phyloP scores from a whole-genome alignment of 1,140 invertebrate species.

The Penaeus japonicus region DNA sequence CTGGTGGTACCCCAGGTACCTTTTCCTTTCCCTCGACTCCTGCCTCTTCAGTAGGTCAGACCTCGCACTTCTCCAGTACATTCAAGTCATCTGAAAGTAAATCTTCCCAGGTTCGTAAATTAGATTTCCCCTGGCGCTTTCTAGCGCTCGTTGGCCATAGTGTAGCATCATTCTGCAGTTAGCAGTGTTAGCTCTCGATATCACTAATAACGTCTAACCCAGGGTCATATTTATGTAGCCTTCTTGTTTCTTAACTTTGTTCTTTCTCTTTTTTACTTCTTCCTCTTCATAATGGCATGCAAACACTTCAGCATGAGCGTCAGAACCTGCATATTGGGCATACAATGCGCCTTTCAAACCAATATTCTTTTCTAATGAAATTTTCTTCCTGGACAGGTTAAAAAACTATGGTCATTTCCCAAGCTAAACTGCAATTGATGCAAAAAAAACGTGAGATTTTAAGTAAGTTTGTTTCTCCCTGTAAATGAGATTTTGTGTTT shows the following conservation, averaged over 20 bases:
- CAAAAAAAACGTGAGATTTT: slow-evolving; percentile 52
- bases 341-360: slow-evolving; percentile 44
- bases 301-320: slow-evolving; percentile 46
- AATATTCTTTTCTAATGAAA: slow-evolving; percentile 54
- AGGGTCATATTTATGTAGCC: slow-evolving; percentile 28
- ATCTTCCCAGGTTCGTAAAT: slow-evolving; percentile 59
- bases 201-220: slow-evolving; percentile 55
- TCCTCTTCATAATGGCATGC: slow-evolving; percentile 49
- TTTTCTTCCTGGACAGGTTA: slow-evolving; percentile 59
- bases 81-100: slow-evolving; percentile 59
- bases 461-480: slow-evolving; percentile 53
- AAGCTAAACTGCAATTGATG: slow-evolving; percentile 57
- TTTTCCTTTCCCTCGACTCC: slow-evolving; percentile 40
- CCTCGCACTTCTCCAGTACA: slow-evolving; percentile 54
- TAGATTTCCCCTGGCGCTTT: slow-evolving; percentile 15
- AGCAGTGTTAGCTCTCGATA: slow-evolving; percentile 50
- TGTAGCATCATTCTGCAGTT: slow-evolving; percentile 36
- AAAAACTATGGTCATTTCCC: slow-evolving; percentile 59
- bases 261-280: background rate
- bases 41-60: slow-evolving; percentile 48
- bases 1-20: slow-evolving; percentile 34
- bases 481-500: slow-evolving; percentile 46
- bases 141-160: slow-evolving; percentile 41
- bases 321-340: slow-evolving; percentile 52
- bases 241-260: slow-evolving; percentile 37